Conservation (phyloP, 2,888 invertebrate species). For the Trissolcus japonicus region DNA sequence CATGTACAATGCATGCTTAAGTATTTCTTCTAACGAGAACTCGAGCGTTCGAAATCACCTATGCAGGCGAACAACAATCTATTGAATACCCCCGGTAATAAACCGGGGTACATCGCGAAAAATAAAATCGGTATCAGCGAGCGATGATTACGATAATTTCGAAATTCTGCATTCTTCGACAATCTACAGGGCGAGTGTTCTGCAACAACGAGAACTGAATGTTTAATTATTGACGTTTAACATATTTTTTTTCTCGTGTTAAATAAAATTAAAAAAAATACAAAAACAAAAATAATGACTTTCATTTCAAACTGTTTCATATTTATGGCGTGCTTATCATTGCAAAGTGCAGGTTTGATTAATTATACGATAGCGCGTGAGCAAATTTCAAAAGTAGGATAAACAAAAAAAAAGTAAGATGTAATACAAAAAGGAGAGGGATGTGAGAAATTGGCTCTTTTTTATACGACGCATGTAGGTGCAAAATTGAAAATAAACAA, state of each 20-base stretch:
- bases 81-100: constrained; percentile 43
- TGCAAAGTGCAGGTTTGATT: too few relatives aligned
- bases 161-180: background rate
- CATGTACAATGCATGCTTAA: constrained; percentile 48
- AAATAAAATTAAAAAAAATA: too few relatives aligned
- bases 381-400: constrained; percentile 4
- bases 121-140: constrained; percentile 43
- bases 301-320: background rate
- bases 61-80: constrained; percentile 33
- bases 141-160: constrained; percentile 33
- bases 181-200: too few relatives aligned
- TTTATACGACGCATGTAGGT: constrained; percentile 40
- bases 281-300: too few relatives aligned
- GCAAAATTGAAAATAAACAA: constrained; percentile 31
- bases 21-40: constrained; percentile 52
- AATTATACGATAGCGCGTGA: background rate
- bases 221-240: too few relatives aligned
- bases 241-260: too few relatives aligned
- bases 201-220: too few relatives aligned
- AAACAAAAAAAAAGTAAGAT: background rate
- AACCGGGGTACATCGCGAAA: constrained; percentile 37
- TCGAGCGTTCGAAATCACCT: constrained; percentile 53
- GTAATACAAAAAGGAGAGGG: constrained; percentile 10
- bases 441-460: constrained; percentile 43
- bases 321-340: too few relatives aligned